Percentiles rank a stretch among this genome's conserved stretches.
Evolutionary conservation across 1,140 invertebrate genomes (phyloP).

Genomic region (Drosophila carrolli): DNA sequence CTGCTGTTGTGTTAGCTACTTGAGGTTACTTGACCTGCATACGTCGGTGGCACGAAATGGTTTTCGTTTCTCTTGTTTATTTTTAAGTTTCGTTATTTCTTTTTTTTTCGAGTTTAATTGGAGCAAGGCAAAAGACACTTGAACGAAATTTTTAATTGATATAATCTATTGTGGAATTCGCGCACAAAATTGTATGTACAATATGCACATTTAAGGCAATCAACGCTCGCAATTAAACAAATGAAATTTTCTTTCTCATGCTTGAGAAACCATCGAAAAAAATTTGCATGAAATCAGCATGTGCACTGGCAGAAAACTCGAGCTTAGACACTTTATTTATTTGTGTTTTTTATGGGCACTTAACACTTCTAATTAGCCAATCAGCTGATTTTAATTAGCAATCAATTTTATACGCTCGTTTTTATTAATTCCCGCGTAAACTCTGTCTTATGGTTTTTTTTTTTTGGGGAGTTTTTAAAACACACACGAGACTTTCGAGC

Average conservation of each 20-base stretch:
- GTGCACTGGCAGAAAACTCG: constrained; percentile 14
- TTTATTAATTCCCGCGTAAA: constrained; percentile 25
- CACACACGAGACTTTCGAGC: background rate
- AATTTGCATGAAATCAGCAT: constrained; percentile 68
- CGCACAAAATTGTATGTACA: constrained; percentile 27
- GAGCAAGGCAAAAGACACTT: constrained; percentile 55
- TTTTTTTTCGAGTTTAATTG: constrained; percentile 40
- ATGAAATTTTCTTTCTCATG: constrained; percentile 29
- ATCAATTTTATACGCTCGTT: constrained; percentile 28
- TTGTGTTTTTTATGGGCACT: background rate
- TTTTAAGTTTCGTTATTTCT: constrained; percentile 6
- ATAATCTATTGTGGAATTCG: constrained; percentile 61
- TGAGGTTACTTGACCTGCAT: constrained; percentile 69
- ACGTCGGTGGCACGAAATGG: constrained; percentile 37
- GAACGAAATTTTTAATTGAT: constrained; percentile 68
- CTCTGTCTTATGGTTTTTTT: background rate
- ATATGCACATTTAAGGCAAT: constrained; percentile 65
- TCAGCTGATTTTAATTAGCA: constrained; percentile 48
- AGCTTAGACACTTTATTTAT: background rate
- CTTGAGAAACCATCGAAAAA: constrained; percentile 15
- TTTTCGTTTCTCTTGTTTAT: constrained; percentile 24
- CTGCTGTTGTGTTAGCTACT: constrained; percentile 33
- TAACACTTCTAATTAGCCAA: constrained; percentile 35
- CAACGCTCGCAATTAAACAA: constrained; percentile 68
- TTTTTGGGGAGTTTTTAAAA: background rate